Evolutionary conservation across 2,888 invertebrate species (phyloP), one percentile per base, ranked within the genome.

Genomic region (Dermolepida albohirtum): DNA sequence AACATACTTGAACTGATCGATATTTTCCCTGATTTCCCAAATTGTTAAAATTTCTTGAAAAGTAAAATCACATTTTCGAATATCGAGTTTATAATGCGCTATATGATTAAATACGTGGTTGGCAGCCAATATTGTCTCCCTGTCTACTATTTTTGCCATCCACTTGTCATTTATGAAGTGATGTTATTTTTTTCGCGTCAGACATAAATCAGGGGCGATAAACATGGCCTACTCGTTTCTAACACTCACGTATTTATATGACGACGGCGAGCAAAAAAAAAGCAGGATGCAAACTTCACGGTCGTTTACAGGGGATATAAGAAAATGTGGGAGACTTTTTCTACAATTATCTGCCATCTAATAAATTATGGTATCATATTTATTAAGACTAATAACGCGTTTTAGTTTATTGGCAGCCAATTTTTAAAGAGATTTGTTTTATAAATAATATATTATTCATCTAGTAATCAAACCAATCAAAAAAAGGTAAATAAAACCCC

Each of bases 131-230:
- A 34, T 34, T 34, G 34, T 22, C 55, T 55, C 10, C 40, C 16
- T 55, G 40, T 17, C 40, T 17, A 40, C 55, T 55, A 55, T 55
- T 55, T 40, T 55, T 17, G 22, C 44, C 44, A 43, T 44, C 57
- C 57, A 57, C 57, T 57, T 57, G 57, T 57, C 57, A 44, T 57
- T 57, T 57, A 57, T 44, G 57, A 57, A 57, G 44, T 57, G 57
- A 22, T 43, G 57, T 57, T 57, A 57, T 57, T 57, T 44, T 43
- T 57, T 57, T 57, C 54, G 54, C 27, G 54, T 57, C 44, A 11
- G 7, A 22, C 27, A 57, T 57, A 44, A 57, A 57, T 57, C 57
- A 57, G 27, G 40, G 57, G 40, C 44, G 57, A 57, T 57, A 57
- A 57, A 57, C 55, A 57, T 22, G 41, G 51, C n/a, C 51, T 34